Conservation (phyloP, 2,888 invertebrate species). For the Alsophila aescularia region DNA sequence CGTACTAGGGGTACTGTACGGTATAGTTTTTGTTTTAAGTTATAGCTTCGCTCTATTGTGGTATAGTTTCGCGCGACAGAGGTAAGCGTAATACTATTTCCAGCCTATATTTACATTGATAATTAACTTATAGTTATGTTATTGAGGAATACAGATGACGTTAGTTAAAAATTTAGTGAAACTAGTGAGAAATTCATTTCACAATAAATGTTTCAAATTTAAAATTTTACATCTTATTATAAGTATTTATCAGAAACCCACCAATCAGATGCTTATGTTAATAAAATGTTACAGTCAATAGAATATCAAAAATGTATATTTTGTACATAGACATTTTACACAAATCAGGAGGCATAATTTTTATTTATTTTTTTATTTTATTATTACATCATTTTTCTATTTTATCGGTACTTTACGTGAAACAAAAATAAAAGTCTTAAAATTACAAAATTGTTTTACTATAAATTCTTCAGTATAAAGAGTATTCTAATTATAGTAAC, state of each 20-base stretch:
- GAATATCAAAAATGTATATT: slow-evolving; percentile 67
- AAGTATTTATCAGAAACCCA: slow-evolving; percentile 46
- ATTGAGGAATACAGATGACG: background rate
- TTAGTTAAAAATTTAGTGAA: background rate
- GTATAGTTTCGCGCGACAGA: too few relatives aligned
- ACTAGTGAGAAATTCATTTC: background rate
- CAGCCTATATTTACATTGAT: too few relatives aligned
- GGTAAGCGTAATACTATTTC: too few relatives aligned
- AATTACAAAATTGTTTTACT: slow-evolving; percentile 35
- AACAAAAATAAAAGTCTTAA: slow-evolving; percentile 61
- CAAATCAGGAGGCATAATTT: slow-evolving; percentile 73
- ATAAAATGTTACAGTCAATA: slow-evolving; percentile 33
- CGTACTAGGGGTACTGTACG: too few relatives aligned
- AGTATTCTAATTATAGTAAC: background rate
- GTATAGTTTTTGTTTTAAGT: too few relatives aligned
- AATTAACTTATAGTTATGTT: background rate
- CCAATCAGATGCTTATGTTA: slow-evolving; percentile 46
- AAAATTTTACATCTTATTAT: slow-evolving; percentile 1
- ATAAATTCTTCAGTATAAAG: background rate
- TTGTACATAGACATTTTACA: slow-evolving; percentile 74
- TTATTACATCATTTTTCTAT: slow-evolving; percentile 62
- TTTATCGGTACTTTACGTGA: slow-evolving; percentile 65
- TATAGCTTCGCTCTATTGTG: too few relatives aligned
- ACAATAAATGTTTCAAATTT: background rate
- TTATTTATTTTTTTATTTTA: slow-evolving; percentile 67